These are phyloP conservation scores for Drosophila aldrichi DNA, from an alignment of 2,888 invertebrate species.

Conservation along the genomic window DNA sequence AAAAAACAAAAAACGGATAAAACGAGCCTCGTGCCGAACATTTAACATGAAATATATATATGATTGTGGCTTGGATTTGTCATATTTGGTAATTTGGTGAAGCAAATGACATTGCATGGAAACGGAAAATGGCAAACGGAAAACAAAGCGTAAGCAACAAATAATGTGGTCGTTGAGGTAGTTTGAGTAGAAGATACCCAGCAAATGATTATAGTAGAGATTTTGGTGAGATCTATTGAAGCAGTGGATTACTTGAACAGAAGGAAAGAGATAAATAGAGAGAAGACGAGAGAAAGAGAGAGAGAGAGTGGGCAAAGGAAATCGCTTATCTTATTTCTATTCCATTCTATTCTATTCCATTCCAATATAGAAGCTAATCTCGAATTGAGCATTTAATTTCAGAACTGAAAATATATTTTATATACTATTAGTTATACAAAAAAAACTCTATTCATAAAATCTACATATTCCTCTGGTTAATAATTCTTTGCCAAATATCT, in stretches of 20 bases:
- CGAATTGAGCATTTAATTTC: too few relatives aligned
- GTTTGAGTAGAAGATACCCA: not conserved
- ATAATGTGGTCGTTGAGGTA: not conserved
- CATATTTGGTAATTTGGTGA: slow-evolving; percentile 36
- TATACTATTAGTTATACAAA: not conserved
- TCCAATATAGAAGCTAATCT: too few relatives aligned
- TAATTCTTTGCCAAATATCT: not conserved
- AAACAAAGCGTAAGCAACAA: not conserved
- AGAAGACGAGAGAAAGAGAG: too few relatives aligned
- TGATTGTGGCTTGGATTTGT: slow-evolving; percentile 39
- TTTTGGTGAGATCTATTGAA: not conserved
- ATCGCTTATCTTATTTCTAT: too few relatives aligned
- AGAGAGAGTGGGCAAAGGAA: too few relatives aligned
- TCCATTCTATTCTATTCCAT: too few relatives aligned
- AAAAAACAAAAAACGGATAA: not conserved
- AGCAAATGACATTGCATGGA: not conserved
- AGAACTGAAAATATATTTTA: too few relatives aligned
- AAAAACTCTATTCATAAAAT: not conserved
- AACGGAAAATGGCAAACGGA: not conserved
- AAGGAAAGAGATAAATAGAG: not conserved
- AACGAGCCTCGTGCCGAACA: slow-evolving; percentile 33
- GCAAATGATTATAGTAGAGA: too few relatives aligned
- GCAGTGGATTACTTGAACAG: too few relatives aligned
- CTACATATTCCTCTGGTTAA: not conserved
- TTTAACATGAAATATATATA: slow-evolving; percentile 40